phyloP scores from a whole-genome alignment of 2,888 invertebrate genomes.

The Itoplectis maculator region DNA sequence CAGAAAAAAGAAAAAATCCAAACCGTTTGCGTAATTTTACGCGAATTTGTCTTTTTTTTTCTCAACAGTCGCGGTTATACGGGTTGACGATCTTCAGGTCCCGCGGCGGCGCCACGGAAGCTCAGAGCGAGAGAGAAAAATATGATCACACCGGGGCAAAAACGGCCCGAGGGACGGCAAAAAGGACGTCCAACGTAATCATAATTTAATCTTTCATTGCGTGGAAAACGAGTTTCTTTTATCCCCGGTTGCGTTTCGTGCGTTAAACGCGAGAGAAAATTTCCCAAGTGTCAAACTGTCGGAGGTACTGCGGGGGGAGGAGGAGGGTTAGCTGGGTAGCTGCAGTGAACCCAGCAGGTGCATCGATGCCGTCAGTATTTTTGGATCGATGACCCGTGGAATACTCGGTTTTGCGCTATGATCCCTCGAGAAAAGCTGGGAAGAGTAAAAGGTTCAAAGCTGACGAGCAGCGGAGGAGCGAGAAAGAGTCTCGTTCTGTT shows the following conservation, averaged over 20 bases:
- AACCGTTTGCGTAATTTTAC: neutral
- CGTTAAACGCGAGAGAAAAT: conserved; percentile 18
- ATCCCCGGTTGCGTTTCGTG: conserved; percentile 10
- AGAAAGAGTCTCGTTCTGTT: no score
- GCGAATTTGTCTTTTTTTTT: neutral
- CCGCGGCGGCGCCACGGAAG: no score
- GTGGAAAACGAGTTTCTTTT: neutral
- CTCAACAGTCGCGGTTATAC: no score
- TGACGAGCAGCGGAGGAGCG: neutral
- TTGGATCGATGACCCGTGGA: conserved; percentile 30
- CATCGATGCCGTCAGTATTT: conserved; percentile 16
- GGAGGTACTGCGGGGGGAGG: neutral
- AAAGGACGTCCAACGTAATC: neutral
- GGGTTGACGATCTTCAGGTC: no score
- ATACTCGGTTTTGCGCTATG: conserved; percentile 33
- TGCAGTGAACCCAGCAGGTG: conserved; percentile 21
- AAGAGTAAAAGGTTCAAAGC: conserved; percentile 31
- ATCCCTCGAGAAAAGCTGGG: conserved; percentile 31
- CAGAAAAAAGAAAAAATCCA: neutral
- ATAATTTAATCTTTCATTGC: neutral
- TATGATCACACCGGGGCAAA: neutral
- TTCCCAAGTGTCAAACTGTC: conserved; percentile 23
- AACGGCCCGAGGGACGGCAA: neutral
- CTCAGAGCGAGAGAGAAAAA: neutral
- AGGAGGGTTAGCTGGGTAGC: neutral